Evolutionary conservation across 2,113 vertebrate species (phyloP).

Genomic region (Philantomba maxwellii): DNA sequence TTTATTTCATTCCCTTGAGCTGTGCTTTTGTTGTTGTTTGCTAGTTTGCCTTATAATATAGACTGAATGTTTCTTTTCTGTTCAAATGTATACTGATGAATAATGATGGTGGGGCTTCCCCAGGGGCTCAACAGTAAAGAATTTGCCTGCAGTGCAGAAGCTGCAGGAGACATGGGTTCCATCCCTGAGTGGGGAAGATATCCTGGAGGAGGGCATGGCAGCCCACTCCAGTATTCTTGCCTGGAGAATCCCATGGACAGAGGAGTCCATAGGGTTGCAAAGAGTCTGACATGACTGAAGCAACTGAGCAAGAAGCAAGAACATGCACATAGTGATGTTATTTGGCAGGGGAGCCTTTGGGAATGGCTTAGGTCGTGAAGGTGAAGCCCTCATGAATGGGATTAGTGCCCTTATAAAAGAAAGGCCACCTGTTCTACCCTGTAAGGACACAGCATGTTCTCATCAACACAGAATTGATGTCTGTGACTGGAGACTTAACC

Average conservation of each 20-base stretch:
- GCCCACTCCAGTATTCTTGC: not conserved
- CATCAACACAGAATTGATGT: not conserved
- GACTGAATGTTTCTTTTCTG: not conserved
- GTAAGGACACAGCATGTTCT: not conserved
- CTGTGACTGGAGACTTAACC: not conserved
- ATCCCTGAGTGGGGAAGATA: not conserved
- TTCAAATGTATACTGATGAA: not conserved
- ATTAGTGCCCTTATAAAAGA: not conserved
- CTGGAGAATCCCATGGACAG: not conserved
- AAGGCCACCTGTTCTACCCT: not conserved
- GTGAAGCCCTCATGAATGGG: not conserved
- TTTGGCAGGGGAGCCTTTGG: not conserved
- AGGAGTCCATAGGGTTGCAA: not conserved
- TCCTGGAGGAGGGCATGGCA: not conserved
- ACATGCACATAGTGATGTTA: not conserved
- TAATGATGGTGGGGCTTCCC: not conserved
- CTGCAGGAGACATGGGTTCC: not conserved
- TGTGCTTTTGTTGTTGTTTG: not conserved
- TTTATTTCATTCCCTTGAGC: not conserved
- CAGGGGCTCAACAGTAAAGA: not conserved
- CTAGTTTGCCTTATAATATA: not conserved
- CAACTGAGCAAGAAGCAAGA: not conserved
- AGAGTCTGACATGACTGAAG: not conserved
- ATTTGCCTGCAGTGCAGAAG: not conserved
- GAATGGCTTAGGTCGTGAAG: not conserved